These are phyloP conservation scores for Amphibalanus amphitrite DNA, from an alignment of 1,140 invertebrate species.

Conservation along the genomic window DNA sequence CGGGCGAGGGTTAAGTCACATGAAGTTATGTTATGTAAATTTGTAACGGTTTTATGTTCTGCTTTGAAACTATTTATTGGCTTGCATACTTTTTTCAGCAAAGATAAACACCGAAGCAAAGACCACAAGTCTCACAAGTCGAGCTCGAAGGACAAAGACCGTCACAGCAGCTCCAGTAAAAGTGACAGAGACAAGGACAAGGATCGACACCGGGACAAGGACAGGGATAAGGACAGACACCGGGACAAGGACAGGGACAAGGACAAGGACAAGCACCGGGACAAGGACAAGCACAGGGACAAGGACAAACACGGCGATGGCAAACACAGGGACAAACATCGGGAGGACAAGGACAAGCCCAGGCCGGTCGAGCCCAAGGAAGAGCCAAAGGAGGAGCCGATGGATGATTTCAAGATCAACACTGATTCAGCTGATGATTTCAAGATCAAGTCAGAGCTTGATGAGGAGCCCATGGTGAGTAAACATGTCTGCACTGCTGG, in stretches of 20 bases:
- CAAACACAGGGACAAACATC: conserved; percentile 23
- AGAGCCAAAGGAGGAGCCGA: conserved; percentile 16
- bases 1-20: too few relatives aligned
- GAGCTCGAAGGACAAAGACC: conserved; percentile 17
- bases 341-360: conserved; percentile 15
- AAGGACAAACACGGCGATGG: conserved; percentile 24
- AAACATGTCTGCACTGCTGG: too few relatives aligned
- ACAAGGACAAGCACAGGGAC: conserved; percentile 24
- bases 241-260: conserved; percentile 25
- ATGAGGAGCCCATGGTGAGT: too few relatives aligned
- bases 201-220: conserved; percentile 27
- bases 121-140: conserved; percentile 19
- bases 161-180: conserved; percentile 16
- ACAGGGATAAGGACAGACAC: conserved; percentile 19
- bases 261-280: conserved; percentile 24
- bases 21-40: too few relatives aligned
- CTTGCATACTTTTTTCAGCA: too few relatives aligned
- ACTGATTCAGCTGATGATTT: too few relatives aligned
- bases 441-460: too few relatives aligned
- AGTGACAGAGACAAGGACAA: conserved; percentile 19
- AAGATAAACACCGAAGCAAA: conserved; percentile 6
- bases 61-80: too few relatives aligned
- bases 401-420: too few relatives aligned
- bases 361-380: neutral
- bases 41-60: too few relatives aligned